Evolutionary conservation across 2,888 invertebrate genomes (phyloP).

Genomic region (Antheraea yamamai): DNA sequence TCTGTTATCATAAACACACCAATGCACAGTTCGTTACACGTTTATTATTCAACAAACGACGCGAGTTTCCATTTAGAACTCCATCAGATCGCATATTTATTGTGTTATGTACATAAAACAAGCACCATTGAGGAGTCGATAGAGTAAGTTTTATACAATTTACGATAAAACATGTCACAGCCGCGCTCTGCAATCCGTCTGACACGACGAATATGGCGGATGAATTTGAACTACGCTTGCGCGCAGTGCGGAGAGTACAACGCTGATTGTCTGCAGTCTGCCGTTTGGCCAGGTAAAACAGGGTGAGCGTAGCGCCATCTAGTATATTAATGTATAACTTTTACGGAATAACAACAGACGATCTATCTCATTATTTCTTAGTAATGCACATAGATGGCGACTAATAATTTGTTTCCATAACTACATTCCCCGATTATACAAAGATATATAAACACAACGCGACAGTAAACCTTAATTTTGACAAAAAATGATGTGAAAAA

Average conservation of each 20-base stretch:
- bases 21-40: slow-evolving; percentile 79
- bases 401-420: neutral
- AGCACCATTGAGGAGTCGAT: slow-evolving; percentile 66
- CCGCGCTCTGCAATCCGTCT: slow-evolving; percentile 78
- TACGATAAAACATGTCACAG: slow-evolving; percentile 79
- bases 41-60: slow-evolving; percentile 71
- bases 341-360: neutral
- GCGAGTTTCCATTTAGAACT: slow-evolving; percentile 62
- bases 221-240: slow-evolving; percentile 81
- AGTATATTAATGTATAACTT: neutral
- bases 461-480: too few species aligned
- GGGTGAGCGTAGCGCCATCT: slow-evolving; percentile 55
- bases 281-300: slow-evolving; percentile 63
- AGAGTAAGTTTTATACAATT: slow-evolving; percentile 70
- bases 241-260: slow-evolving; percentile 42
- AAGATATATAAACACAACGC: too few species aligned
- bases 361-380: slow-evolving; percentile 17
- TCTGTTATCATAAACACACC: slow-evolving; percentile 80
- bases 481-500: too few species aligned
- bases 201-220: slow-evolving; percentile 82
- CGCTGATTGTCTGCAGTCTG: slow-evolving; percentile 41
- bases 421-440: neutral
- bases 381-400: slow-evolving; percentile 32
- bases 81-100: slow-evolving; percentile 70
- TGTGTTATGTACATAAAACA: slow-evolving; percentile 56